Base-by-base conservation (phyloP, 2,113 vertebrate species). In the Panurus biarmicus region DNA sequence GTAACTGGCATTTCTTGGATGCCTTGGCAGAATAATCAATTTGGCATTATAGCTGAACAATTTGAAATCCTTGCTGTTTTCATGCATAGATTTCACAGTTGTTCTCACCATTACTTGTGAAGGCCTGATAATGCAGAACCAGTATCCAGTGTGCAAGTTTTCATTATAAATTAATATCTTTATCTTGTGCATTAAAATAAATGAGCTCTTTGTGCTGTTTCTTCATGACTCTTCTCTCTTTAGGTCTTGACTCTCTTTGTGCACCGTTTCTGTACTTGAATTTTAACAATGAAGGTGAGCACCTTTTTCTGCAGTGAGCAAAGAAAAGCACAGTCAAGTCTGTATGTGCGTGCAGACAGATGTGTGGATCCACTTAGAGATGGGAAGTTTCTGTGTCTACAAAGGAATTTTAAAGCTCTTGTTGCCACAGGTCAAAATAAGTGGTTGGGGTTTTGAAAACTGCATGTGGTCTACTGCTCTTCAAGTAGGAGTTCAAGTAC, bases 231-330 rank as follows among this genome's bases (percentile, higher is more conserved):
- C 56, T 89, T 79, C 6, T 40, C 94, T 72, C n/a, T 67, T 88
- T 89, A 99, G 99, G 99, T 95, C 98, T 99, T 96, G 99, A 99
- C 95, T 99, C 99, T 11, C 98, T 99, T 36, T 99, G 99, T 96
- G 99, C 99, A 48, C 99, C 99, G 0, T 99, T 99, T 92, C 97
- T 99, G 9, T 99, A 99, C 95, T 97, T 99, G 96, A 99, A 99
- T 97, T 99, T 99, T 97, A 99, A 99, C 97, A 99, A 99, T 72
- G 99, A 99, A 98, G 99, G 99, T 99, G 97, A 97, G 95, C 56
- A 35, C 79, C 17, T 89, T 92, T 72, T 82, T 75, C 44, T 75
- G 17, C 53, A 57, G 15, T 12, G 19, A 7, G 6, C 4, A 2
- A 65, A 57, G 48, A 50, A 31, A 60, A 60, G 25, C 47, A 45